phyloP scores from a whole-genome alignment of 2,888 invertebrate genomes.

The Lysandra coridon region DNA sequence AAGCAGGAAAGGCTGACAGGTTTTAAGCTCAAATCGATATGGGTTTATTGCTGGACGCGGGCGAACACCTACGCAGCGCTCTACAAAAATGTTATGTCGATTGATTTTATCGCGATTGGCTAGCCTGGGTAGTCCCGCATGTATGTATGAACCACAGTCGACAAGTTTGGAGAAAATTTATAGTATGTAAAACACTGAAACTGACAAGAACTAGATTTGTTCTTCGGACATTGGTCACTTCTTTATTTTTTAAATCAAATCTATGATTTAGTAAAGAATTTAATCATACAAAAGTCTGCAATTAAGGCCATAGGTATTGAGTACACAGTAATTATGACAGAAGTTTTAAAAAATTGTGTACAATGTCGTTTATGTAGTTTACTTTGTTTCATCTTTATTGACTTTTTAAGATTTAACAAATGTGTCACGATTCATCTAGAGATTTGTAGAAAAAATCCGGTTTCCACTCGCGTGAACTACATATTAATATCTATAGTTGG shows the following conservation, averaged over 20 bases:
- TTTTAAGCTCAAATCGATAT: not conserved
- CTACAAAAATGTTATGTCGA: not conserved
- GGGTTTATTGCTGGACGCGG: slow-evolving; percentile 6
- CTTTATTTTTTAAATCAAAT: not conserved
- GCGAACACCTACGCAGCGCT: slow-evolving; percentile 7
- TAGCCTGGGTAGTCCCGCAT: too few species aligned
- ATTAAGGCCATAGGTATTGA: not conserved
- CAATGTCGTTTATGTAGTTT: slow-evolving; percentile 4
- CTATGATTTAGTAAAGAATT: not conserved
- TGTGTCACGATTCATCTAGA: slow-evolving; percentile 10
- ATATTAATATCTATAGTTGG: not conserved
- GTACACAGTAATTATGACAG: not conserved
- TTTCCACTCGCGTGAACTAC: slow-evolving; percentile 17
- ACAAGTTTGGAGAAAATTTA: not conserved
- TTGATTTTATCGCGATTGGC: not conserved
- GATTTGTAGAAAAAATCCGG: slow-evolving; percentile 15
- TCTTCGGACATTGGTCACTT: not conserved
- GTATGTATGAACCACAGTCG: not conserved
- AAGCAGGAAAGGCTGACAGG: not conserved
- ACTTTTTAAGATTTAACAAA: not conserved
- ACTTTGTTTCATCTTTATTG: slow-evolving; percentile 18
- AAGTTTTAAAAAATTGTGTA: not conserved
- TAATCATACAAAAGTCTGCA: not conserved
- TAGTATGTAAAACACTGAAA: not conserved
- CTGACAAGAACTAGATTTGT: not conserved